These are phyloP conservation scores for Athripsodes cinereus DNA, from an alignment of 2,888 invertebrate genomes.

Conservation along the genomic window DNA sequence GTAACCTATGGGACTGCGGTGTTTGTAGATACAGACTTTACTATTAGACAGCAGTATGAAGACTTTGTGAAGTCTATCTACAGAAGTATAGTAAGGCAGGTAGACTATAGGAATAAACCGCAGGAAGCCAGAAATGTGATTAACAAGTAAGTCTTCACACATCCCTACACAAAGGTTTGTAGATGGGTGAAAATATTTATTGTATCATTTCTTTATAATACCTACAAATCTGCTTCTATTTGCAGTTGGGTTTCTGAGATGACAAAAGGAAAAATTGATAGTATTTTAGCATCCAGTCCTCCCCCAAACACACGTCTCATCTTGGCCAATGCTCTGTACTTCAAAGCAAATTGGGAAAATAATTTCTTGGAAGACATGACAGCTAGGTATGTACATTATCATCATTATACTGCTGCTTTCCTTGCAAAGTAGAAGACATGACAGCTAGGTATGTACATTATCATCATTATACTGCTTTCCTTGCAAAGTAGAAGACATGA, in stretches of 20 bases:
- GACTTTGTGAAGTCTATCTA: conserved; percentile 50
- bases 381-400: neutral
- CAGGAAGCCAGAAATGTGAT: conserved; percentile 40
- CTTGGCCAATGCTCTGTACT: conserved; percentile 64
- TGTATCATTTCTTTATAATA: neutral
- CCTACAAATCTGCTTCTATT: conserved; percentile 17
- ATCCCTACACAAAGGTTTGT: too few species aligned
- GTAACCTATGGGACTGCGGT: conserved; percentile 50
- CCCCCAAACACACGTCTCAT: conserved; percentile 52
- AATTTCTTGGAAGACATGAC: conserved; percentile 49
- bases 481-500: neutral
- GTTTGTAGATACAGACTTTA: conserved; percentile 52
- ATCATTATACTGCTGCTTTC: neutral
- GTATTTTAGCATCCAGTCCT: conserved; percentile 51
- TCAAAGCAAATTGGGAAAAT: conserved; percentile 63
- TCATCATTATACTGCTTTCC: neutral
- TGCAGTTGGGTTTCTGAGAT: conserved; percentile 56
- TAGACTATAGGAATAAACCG: conserved; percentile 47
- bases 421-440: neutral
- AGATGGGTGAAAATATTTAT: too few species aligned
- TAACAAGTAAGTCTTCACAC: conserved; percentile 50
- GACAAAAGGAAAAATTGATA: conserved; percentile 56
- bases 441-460: conserved; percentile 11
- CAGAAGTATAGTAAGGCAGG: conserved; percentile 48
- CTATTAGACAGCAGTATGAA: conserved; percentile 49